Conservation (phyloP, 2,888 invertebrate genomes). For the Onthophagus sagittarius region DNA sequence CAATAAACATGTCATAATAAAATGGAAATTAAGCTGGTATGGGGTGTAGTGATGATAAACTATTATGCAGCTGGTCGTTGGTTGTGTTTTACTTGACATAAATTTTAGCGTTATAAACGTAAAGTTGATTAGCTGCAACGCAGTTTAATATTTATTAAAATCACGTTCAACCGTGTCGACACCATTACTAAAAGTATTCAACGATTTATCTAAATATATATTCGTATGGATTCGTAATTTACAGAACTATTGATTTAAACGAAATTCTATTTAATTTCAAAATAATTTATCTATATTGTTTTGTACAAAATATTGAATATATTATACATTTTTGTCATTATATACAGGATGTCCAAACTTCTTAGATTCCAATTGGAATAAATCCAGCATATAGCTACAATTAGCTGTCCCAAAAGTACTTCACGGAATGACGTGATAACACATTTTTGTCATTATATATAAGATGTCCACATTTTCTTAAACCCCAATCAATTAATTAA, state of each 20-base stretch:
- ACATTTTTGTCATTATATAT: too few species aligned
- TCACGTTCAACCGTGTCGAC: background rate
- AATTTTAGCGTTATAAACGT: background rate
- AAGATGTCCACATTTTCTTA: too few species aligned
- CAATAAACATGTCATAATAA: too few species aligned
- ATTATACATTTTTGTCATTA: too few species aligned
- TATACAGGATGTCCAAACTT: too few species aligned
- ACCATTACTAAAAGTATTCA: background rate
- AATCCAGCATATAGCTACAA: too few species aligned
- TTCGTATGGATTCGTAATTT: background rate
- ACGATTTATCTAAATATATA: background rate
- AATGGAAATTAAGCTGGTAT: background rate
- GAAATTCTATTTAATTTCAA: background rate
- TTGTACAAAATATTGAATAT: too few species aligned
- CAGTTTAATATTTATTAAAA: background rate
- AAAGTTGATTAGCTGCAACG: background rate
- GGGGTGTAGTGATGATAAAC: background rate
- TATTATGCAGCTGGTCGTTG: background rate
- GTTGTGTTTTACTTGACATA: background rate
- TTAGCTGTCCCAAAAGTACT: too few species aligned
- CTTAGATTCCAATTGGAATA: too few species aligned
- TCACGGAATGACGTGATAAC: too few species aligned
- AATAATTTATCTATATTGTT: too few species aligned
- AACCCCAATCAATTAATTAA: too few species aligned
- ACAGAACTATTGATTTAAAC: background rate